Evolutionary conservation across 2,888 invertebrate species (phyloP), one percentile per base, ranked within the genome.

Genomic region (Crioceris asparagi): DNA sequence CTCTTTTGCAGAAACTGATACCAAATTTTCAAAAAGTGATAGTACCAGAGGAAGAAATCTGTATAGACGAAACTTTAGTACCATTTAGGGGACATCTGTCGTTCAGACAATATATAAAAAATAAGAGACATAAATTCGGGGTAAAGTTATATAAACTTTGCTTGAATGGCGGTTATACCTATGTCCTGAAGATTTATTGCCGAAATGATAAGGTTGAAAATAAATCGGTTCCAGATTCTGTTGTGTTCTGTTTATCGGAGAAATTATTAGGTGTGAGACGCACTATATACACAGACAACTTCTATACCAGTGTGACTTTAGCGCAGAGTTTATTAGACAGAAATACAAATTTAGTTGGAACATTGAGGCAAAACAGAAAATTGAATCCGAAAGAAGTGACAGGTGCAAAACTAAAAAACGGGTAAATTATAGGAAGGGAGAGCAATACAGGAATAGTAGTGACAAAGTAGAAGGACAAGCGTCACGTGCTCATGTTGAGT

Each of bases 1-100:
- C n/a, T 8, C 35, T 48, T 8, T 17, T 40, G 27, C 17, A 47
- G 12, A 29, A 35, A 14, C 30, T 48, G n/a, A 44, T 41, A 11
- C 30, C 43, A 10, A 46, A 46, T 32, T 50, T 50, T 39, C 36
- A 51, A 43, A 35, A 38, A 19, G 40, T 42, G 29, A 39, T 38
- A 39, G 33, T 38, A 15, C 47, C 51, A 23, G 44, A 45, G 35
- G 35, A 47, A 40, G 37, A 39, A 26, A 30, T 52, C 31, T 51
- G 44, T 43, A 52, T 53, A 16, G 55, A 49, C 32, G 50, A 49
- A 37, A 49, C 46, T n/a, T 39, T 46, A 34, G 39, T 49, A 35
- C 46, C 49, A 19, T 56, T 55, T 48, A 42, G 49, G 36, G 54
- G 55, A 6, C 36, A 54, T 15, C 42, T 54, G 2, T n/a, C 18